Evolutionary conservation across 1,140 invertebrate genomes (phyloP), one percentile per base, ranked within the genome.

Genomic region (Charaxes varanes): DNA sequence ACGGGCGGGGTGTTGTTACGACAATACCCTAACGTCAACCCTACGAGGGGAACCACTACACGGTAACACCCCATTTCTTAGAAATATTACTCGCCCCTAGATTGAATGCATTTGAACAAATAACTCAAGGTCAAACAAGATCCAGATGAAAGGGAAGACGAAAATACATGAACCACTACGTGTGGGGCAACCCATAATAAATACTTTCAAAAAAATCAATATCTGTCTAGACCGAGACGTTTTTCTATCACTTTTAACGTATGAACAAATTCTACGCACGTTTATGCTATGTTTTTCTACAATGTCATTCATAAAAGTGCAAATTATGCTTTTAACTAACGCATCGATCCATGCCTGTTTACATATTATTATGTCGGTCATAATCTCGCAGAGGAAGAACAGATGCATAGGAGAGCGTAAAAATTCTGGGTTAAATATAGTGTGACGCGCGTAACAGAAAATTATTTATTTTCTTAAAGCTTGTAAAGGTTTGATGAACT

Each of bases 381-480:
- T 48, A 59, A 57, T 62, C 62, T 53, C 57, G 30, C 47, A 53
- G 53, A 70, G 66, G 59, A 30, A 12, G 53, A 72, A 67, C 60
- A 59, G 52, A 60, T 47, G 42, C 44, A 57, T 35, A 35, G 32
- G 27, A 44, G 45, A 54, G 34, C 51, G 43, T 66, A 73, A 70
- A 77, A 70, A 60, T 46, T 64, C 43, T 18, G 10, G 27, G 43
- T 47, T 59, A 55, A 64, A 68, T 69, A 69, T 69, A 77, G 61
- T 66, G 58, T 63, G 53, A 69, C 53, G 56, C 57, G 43, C 61
- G 49, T 38, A 62, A 49, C 40, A 56, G 57, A 47, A 26, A 60
- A 62, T 64, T 77, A 73, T 76, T 73, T 80, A 64, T 77, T 76
- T 77, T 80, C 62, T 51, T 64, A 77, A 82, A 78, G 64, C 60